Evolutionary conservation across 2,888 invertebrate species (phyloP), one percentile per base, ranked within the genome.

Genomic region (Hirtodrosophila histrioides): DNA sequence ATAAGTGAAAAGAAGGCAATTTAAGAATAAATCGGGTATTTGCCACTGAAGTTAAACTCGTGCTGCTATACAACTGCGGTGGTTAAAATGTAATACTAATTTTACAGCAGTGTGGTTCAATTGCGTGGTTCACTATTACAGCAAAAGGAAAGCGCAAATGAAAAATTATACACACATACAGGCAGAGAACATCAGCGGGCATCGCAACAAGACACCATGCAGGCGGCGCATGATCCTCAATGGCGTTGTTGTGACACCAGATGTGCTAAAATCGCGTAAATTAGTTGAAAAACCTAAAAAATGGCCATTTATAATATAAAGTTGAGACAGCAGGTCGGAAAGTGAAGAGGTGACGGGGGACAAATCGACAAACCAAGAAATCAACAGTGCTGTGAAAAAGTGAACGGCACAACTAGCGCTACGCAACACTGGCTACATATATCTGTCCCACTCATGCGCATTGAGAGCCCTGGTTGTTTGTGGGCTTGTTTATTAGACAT

Each of bases 81-180:
- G 2, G 17, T 48, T 36, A n/a, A 11, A 49, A 50, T 10, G 3
- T 1, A 54, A 57, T 31, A 54, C 11, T 35, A 35, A 43, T n/a
- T 35, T 27, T 23, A 41, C 8, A 43, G 49, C 41, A 53, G 53
- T 71, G 78, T 54, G 73, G 72, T 56, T 56, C 60, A 73, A 77
- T 77, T 73, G 73, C 72, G 73, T 73, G 73, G 50, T 61, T 72
- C 54, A 40, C 49, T 77, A 77, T 74, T 74, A 74, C 73, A 78
- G 78, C 78, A 77, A 74, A 74, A 72, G 78, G 74, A 74, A 74
- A 74, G 74, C 74, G 74, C 78, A 73, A 85, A 87, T 81, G 88
- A 87, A 81, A 81, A 81, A 85, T 87, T 85, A 87, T 87, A 87
- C 86, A 81, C 88, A 81, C 81, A 17, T 17, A 87, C 86, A 64